Base-by-base conservation (phyloP, 1,140 invertebrate genomes). In the Brachionus koreanus region DNA sequence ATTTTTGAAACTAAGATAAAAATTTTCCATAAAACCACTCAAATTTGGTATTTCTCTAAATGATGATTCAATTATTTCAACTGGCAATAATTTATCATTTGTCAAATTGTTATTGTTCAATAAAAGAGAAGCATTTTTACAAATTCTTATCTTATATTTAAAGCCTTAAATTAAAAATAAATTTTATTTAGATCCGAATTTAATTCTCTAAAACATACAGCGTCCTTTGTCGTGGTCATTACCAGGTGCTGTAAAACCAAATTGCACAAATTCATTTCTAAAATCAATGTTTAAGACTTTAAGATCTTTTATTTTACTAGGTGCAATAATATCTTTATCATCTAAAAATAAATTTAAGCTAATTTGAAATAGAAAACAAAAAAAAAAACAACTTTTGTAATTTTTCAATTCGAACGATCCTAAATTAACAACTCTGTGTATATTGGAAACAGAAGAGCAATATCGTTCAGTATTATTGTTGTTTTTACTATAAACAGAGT, bases 231-330 rank as follows among this genome's bases (percentile, higher is more conserved):
- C 69, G 13, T 19, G 19, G 25, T 74, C 69, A 46, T 74, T 43
- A 5, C 69, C 69, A 43, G 69, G 69, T 46, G 69, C 69, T 0
- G 69, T 74, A 74, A 74, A 74, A 10, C 39, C 19, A 12, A 74
- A 74, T 74, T 74, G n/a, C 29, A 74, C 43, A 23, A 25, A 19
- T 46, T 74, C 25, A 74, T 46, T 43, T 19, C 43, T 29, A 39
- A 25, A 46, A 74, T 74, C 42, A 46, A 46, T 35, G 5, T 46
- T 46, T 29, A 46, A 25, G 0, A 35, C 37, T 46, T 46, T 13
- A 43, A 74, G 43, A 46, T 74, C 69, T 33, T 29, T 74, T 23
- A 74, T 74, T 74, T 74, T 74, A 43, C 39, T 74, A 23, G 69
- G 69, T 23, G 37, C 16, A 13, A 74, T 74, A 5, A 46, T 12